These are phyloP conservation scores for Cynopterus brachyotis DNA, from an alignment of 2,113 vertebrate genomes.

Conservation along the genomic window DNA sequence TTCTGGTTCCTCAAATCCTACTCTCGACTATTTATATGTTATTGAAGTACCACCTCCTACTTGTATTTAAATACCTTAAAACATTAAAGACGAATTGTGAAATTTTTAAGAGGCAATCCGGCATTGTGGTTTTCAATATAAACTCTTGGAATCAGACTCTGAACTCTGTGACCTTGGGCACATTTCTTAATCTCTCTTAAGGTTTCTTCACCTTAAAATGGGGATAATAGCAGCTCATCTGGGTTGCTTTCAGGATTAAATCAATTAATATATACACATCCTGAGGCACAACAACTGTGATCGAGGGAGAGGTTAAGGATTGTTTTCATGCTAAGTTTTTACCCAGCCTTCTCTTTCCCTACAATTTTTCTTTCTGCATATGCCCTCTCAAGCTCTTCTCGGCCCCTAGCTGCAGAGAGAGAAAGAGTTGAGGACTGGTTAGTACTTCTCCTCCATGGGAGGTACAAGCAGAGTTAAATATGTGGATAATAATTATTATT, in stretches of 20 bases:
- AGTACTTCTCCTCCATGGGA: neutral
- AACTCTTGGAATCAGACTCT: neutral
- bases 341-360: neutral
- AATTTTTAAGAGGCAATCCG: neutral
- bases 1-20: neutral
- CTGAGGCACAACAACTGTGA: neutral
- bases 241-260: neutral
- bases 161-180: neutral
- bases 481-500: neutral
- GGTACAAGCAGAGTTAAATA: neutral
- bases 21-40: neutral
- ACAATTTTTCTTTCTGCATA: fast-evolving
- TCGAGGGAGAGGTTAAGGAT: neutral
- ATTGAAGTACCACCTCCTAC: neutral
- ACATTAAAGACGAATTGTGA: neutral
- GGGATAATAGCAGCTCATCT: neutral
- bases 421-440: neutral
- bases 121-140: neutral
- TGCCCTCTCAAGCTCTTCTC: neutral
- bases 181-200: neutral
- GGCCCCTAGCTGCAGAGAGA: neutral
- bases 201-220: neutral
- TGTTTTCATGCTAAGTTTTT: neutral
- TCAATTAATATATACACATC: neutral
- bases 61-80: neutral